Base-by-base conservation (phyloP, 2,797 vertebrate species). In the Valencia hispanica region DNA sequence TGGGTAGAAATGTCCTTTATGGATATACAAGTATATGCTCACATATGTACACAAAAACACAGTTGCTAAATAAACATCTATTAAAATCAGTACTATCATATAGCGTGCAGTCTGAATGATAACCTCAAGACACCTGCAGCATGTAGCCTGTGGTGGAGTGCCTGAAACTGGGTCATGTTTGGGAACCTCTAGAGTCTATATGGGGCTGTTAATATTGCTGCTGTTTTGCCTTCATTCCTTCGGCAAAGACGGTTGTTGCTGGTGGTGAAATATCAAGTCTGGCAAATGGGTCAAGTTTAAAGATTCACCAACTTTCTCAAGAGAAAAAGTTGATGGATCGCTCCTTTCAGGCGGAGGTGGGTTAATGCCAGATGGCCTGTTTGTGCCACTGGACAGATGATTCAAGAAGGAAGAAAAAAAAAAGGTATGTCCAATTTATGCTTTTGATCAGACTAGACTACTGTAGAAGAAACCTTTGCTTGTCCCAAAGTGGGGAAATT, bases 101-200 rank as follows among this genome's bases (percentile, higher is more conserved):
- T 57, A 45, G 61, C 2, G 0, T 59, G 72, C 48, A 70, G 73
- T 48, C 68, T 71, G 15, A 84, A 77, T 3, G 59, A 50, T 70
- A n/a, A 45, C 53, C 43, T 47, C 14, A 39, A 59, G 1, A 77
- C 87, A 85, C 76, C 79, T 76, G 84, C 82, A 77, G 45, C 70
- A 61, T 27, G 1, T 32, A 75, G 82, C 70, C 74, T 66, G 70
- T 70, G 76, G 79, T 85, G 78, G 73, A 77, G 68, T 82, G 78
- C 74, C 73, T 77, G 69, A 81, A 90, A 88, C 74, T 89, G 75
- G 89, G 83, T 89, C 82, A 76, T 84, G 72, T 84, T 72, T 84
- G 82, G 48, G 68, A 85, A 84, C 57, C 72, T 68, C 72, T 77
- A 78, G 4, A 80, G 87, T 82, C 82, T 72, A 73, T 75, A 68